Base-by-base conservation (phyloP, 1,140 invertebrate species). In the Drosophila busckii region DNA sequence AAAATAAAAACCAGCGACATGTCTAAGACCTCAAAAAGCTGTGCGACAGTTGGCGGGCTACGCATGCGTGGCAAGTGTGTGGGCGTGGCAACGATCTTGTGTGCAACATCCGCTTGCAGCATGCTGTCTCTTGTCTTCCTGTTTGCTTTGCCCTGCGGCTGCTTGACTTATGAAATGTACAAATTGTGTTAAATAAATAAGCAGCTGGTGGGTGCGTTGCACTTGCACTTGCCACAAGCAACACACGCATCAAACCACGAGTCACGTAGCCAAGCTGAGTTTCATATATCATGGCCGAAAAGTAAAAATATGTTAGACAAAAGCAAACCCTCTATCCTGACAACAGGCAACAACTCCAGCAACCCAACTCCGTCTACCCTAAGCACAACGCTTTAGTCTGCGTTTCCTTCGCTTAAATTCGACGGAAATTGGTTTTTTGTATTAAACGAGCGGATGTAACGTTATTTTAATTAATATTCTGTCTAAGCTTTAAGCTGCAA, bases 161-260 rank as follows among this genome's bases (percentile, higher is more conserved):
- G 46, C 53, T 63, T 60, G 63, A 44, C 53, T 73, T 82, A 68
- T 82, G 59, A 73, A 80, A 80, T 82, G 73, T 73, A 63, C 65
- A 82, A 82, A 73, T 73, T 69, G 63, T 82, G 68, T 80, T 80
- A 64, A 80, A 80, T 80, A 82, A 80, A 44, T 80, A 69, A 80
- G 68, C 59, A 80, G 63, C 32, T 58, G 34, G 50, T 80, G 68
- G 34, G 50, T 80, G 68, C 73, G 69, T 73, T 64, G 54, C 64
- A 64, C 12, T 15, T 32, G 22, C 49, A 46, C 17, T 16, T 8
- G 13, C 17, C 42, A 56, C 41, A 41, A 25, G 34, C 17, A 31
- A 60, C 40, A 29, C 10, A 28, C 15, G 15, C 19, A 29, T 4
- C 29, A 34, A 12, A 23, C 53, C 62, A 44, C 28, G 22, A 68